phyloP scores from a whole-genome alignment of 2,113 vertebrate species.

The Romanogobio albipinnatus region DNA sequence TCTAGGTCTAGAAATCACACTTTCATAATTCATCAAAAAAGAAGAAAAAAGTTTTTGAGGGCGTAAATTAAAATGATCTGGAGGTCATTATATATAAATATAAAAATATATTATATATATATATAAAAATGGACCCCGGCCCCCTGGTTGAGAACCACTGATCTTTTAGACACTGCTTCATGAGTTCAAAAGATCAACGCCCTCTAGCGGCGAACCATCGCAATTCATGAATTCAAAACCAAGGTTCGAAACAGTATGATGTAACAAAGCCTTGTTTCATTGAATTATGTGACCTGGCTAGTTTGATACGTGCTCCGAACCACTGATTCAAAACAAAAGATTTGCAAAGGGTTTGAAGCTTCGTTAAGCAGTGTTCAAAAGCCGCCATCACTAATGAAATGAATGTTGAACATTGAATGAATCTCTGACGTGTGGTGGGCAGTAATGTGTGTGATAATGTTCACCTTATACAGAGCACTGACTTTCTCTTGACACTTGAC shows the following conservation, averaged over 20 bases:
- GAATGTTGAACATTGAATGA: not conserved
- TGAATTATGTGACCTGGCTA: not conserved
- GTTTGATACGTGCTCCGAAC: not conserved
- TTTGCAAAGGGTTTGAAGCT: not conserved
- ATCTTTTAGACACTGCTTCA: too few species aligned
- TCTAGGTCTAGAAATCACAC: too few species aligned
- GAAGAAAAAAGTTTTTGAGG: too few species aligned
- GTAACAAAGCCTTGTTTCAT: not conserved
- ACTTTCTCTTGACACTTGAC: slow-evolving; percentile 89
- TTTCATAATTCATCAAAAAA: too few species aligned
- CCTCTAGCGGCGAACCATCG: too few species aligned
- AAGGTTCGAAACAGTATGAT: not conserved
- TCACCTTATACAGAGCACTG: slow-evolving; percentile 92
- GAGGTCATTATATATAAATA: too few species aligned
- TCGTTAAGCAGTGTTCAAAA: not conserved
- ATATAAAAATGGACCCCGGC: too few species aligned
- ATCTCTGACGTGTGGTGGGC: not conserved
- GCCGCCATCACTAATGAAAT: not conserved
- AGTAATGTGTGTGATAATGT: slow-evolving; percentile 45
- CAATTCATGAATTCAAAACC: too few species aligned
- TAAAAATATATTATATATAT: too few species aligned
- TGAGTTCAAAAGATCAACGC: too few species aligned
- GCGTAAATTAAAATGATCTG: too few species aligned
- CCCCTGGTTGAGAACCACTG: too few species aligned
- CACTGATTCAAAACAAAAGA: not conserved